phyloP scores from a whole-genome alignment of 1,140 invertebrate species.

The Drosophila leontia region DNA sequence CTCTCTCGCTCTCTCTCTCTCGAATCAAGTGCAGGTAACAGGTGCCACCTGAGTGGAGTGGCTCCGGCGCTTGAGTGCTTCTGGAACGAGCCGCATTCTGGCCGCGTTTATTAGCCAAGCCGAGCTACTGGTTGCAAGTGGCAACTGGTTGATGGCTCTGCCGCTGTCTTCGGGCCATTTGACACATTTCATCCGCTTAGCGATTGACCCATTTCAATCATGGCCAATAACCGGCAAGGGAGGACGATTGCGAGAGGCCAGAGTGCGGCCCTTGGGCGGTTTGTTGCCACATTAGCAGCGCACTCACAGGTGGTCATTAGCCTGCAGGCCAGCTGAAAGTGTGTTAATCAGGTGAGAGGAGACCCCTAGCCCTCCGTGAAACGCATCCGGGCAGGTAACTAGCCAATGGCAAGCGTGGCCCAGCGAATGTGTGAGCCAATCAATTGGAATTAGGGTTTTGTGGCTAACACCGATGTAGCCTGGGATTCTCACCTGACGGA shows the following conservation, averaged over 20 bases:
- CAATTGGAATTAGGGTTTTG: constrained; percentile 33
- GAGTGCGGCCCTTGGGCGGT: constrained; percentile 34
- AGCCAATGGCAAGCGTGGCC: constrained; percentile 13
- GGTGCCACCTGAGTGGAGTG: constrained; percentile 49
- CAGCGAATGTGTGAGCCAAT: constrained; percentile 24
- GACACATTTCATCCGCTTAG: constrained; percentile 71
- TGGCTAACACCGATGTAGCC: background rate
- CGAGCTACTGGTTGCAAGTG: constrained; percentile 53
- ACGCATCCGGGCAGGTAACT: constrained; percentile 20
- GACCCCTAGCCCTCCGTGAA: constrained; percentile 1
- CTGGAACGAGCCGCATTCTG: constrained; percentile 39
- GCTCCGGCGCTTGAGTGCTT: constrained; percentile 25
- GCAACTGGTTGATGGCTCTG: constrained; percentile 32
- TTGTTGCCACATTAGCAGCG: constrained; percentile 65
- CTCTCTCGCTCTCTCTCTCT: constrained; percentile 5
- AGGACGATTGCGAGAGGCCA: constrained; percentile 20
- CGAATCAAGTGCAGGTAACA: constrained; percentile 42
- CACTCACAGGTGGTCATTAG: constrained; percentile 44
- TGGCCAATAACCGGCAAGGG: constrained; percentile 11
- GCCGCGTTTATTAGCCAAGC: constrained; percentile 44
- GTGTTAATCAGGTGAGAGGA: constrained; percentile 16
- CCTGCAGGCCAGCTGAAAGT: constrained; percentile 29
- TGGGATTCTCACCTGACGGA: constrained; percentile 6
- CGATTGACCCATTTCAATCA: constrained; percentile 73
- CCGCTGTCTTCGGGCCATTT: constrained; percentile 67